Evolutionary conservation across 2,888 invertebrate species (phyloP), one percentile per base, ranked within the genome.

Genomic region (Drosophila austrosaltans): DNA sequence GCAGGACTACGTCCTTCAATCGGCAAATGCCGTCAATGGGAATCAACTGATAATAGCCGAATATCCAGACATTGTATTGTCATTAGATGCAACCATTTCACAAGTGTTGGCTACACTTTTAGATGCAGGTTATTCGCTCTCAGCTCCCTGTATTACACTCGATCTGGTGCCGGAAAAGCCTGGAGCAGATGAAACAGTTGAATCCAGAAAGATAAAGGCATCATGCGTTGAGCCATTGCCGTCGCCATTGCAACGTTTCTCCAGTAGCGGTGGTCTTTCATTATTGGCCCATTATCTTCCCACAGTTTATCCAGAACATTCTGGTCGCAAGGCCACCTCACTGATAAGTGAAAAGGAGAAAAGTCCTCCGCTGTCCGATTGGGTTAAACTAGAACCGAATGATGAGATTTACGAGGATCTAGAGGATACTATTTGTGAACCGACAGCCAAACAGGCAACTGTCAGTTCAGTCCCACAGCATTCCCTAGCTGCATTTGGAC

Each of bases 241-340:
- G 6, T 91, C 93, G 2, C 95, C 96, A 63, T 93, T 98, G 84
- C 96, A 97, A 88, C 96, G 96, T 81, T 98, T 98, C 93, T 97
- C 97, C 62, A 95, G 95, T 74, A 95, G 96, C 79, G 98, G 98
- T 67, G 98, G 98, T 1, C 93, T 98, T 67, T 97, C 97, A 12
- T 93, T 98, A 69, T 93, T 98, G 71, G 98, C 98, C 0, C 96
- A 97, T 88, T 96, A 97, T 81, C 93, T 98, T 86, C 98, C 98
- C 0, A 94, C 97, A 0, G 96, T 98, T 20, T 97, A 96, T 93
- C 97, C 97, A 4, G 96, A 97, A 79, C 94, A 94, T n/a, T 92
- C 93, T n/a, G 91, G 91, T 4, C 91, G 92, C 12, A 93, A 95
- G 79, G 93, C 95, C 82, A 92, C 94, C 72, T 90, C 94, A 66